Evolutionary conservation across 2,797 vertebrate genomes (phyloP), one percentile per base, ranked within the genome.

Genomic region (Eidolon dupreanum): DNA sequence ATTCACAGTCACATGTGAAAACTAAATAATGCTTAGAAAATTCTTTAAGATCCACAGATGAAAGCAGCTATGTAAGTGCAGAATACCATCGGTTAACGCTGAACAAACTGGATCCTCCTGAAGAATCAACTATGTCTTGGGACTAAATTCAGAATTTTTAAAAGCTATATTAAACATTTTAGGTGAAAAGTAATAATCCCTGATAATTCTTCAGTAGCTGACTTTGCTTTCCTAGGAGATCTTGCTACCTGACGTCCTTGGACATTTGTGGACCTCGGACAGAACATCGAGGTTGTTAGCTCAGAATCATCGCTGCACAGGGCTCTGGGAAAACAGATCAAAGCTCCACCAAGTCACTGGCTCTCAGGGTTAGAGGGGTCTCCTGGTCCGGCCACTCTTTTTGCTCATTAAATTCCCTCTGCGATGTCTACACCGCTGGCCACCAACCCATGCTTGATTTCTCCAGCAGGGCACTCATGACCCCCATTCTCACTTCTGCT

Each of bases 41-140:
- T 61, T 36, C 55, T 90, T 84, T 38, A 36, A 82, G 36, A 93
- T 43, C 38, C 68, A 55, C 24, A 61, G 55, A 93, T 57, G 73
- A 81, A 61, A 88, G 28, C 28, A 33, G 3, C 8, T 24, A 33
- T 55, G 59, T 53, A 68, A 82, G 63, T 31, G 8, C 59, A 85
- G 38, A 33, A 26, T 73, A 13, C 43, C 41, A 36, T 43, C 31
- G 24, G 46, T 71, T 31, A 53, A 63, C 28, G 5, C 5, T 5
- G 12, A 43, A 61, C 5, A 7, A 59, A 46, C 20, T 46, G 59
- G 90, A 59, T 55, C 66, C 55, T 90, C 36, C 31, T 13, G 15
- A 63, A 66, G 26, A 31, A 61, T 46, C 71, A 88, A 36, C 9
- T 20, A 8, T 9, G 24, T 41, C 79, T 28, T 46, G 33, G 38